Evolutionary conservation across 2,113 vertebrate genomes (phyloP), one percentile per base, ranked within the genome.

Genomic region (Dromas ardeola): DNA sequence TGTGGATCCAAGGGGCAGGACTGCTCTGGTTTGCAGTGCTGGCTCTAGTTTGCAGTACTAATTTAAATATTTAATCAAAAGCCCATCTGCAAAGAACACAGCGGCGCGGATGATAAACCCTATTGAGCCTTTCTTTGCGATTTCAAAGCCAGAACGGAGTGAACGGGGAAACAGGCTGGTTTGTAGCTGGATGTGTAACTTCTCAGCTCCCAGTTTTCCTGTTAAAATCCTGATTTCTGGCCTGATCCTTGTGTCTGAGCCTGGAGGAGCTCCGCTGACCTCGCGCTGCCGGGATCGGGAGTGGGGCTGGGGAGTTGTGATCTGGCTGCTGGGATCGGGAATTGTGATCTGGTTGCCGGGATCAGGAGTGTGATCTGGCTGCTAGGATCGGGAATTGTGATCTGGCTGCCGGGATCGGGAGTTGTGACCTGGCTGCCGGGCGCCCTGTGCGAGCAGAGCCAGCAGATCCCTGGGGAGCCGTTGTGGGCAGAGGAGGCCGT

Each of bases 101-200:
- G 58, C 53, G 43, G 53, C 6, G 0, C 36, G 45, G 76, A 4
- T 2, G n/a, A 56, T 4, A 52, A 49, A 73, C 38, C 38, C 67
- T 19, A 3, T 29, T 0, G 0, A 55, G 62, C 58, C 12, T 79
- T 59, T 47, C 22, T 47, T 26, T 14, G 8, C 11, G 0, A 1
- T 38, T 70, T 36, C 40, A 34, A 25, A 94, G 56, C 42, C 61
- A 32, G 81, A 59, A 34, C 53, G 30, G 38, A 62, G 71, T 5
- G 16, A 62, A 5, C 2, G 47, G 59, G 69, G 32, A 21, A 40
- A 22, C 14, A 10, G 43, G 26, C 10, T 67, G 13, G 1, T 27
- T 5, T 52, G 20, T 13, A 47, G 63, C 85, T 38, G 65, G 21
- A 4, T n/a, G 0, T 15, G 32, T 42, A 30, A 22, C 42, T 34